Evolutionary conservation across 2,797 vertebrate species (phyloP).

Genomic region (Alectoris magna): DNA sequence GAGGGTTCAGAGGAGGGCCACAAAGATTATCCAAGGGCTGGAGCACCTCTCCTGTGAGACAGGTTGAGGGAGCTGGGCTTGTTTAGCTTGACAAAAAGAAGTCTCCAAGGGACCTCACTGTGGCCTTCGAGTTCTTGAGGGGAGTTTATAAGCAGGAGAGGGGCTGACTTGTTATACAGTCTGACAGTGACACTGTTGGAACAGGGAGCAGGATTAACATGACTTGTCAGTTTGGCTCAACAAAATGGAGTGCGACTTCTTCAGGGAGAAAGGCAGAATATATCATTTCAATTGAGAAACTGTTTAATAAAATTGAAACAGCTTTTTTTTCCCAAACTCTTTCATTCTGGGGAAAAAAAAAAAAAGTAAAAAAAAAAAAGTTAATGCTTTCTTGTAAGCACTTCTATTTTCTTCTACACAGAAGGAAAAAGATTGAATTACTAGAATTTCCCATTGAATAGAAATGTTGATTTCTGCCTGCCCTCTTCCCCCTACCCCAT

Average conservation of each 20-base stretch:
- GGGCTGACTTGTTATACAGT: neutral
- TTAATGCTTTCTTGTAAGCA: constrained; percentile 26
- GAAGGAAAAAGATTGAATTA: constrained; percentile 34
- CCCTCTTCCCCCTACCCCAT: neutral
- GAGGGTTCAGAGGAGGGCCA: too few species aligned
- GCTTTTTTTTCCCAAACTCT: neutral
- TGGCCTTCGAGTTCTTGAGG: neutral
- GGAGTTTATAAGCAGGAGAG: neutral
- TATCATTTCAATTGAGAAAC: constrained; percentile 4
- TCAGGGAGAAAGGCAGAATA: constrained; percentile 2
- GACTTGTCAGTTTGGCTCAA: neutral
- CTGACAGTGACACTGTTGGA: neutral
- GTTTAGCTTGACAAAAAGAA: neutral
- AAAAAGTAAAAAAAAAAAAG: neutral
- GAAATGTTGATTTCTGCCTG: constrained; percentile 52
- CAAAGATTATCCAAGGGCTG: too few species aligned
- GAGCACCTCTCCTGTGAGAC: neutral
- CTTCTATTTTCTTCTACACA: constrained; percentile 34
- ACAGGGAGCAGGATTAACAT: neutral
- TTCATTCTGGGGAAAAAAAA: neutral
- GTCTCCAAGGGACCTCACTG: neutral
- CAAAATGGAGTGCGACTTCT: neutral
- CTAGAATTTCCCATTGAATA: constrained; percentile 46
- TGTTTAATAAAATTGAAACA: constrained; percentile 43
- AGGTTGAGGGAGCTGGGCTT: neutral